Conservation (phyloP, 2,888 invertebrate genomes). For the Synergus gifuensis region DNA sequence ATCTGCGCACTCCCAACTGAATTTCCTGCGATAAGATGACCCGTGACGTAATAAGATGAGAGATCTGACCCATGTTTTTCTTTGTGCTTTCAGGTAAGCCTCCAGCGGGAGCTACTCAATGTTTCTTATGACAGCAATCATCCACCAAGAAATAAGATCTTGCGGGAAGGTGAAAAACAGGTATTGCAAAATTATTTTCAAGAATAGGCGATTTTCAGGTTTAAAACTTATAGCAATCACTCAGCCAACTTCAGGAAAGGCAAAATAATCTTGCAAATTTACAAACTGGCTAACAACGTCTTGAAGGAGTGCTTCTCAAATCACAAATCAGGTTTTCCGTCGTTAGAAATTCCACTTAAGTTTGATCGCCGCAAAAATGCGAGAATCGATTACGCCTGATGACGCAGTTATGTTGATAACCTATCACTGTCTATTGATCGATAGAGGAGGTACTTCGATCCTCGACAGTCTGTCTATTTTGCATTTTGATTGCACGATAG, state of each 20-base stretch:
- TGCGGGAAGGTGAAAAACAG: background rate
- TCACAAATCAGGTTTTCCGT: background rate
- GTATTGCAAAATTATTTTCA: background rate
- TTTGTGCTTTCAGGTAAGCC: slow-evolving; percentile 49
- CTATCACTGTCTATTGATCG: slow-evolving; percentile 22
- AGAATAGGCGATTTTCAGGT: no score
- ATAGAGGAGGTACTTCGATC: slow-evolving; percentile 21
- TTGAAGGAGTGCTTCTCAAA: background rate
- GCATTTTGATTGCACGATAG: slow-evolving; percentile 57
- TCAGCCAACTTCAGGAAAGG: no score
- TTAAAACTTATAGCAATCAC: no score
- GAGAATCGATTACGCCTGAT: slow-evolving; percentile 23
- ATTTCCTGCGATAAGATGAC: slow-evolving; percentile 12
- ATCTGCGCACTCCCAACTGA: slow-evolving; percentile 42
- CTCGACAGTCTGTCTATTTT: slow-evolving; percentile 42
- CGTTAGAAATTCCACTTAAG: background rate
- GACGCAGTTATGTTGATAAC: slow-evolving; percentile 29
- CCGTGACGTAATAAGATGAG: background rate
- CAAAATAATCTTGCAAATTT: background rate
- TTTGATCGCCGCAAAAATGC: background rate
- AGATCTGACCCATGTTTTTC: background rate
- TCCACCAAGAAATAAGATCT: background rate
- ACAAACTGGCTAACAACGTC: background rate
- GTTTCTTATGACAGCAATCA: background rate
- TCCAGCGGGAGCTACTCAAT: background rate